phyloP scores from a whole-genome alignment of 1,140 invertebrate genomes.

The Hypsibius dujardini region DNA sequence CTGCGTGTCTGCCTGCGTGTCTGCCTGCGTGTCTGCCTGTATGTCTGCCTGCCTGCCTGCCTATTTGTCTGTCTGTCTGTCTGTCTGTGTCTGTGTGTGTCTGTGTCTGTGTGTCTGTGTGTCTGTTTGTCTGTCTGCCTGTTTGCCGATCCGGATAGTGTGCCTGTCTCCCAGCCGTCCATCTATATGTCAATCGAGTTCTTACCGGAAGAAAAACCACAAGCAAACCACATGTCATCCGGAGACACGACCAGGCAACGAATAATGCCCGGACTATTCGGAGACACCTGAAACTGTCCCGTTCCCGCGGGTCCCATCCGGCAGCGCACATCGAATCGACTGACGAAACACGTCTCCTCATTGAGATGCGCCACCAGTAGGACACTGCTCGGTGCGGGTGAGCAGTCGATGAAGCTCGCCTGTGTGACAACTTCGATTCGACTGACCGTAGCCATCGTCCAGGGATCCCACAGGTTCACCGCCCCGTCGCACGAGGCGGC shows the following conservation, averaged over 20 bases:
- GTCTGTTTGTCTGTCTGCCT: too few species aligned
- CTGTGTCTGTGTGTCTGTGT: too few species aligned
- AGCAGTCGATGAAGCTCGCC: slow-evolving; percentile 21
- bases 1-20: too few species aligned
- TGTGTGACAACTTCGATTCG: slow-evolving; percentile 17
- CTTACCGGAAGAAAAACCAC: slow-evolving; percentile 64
- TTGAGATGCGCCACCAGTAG: slow-evolving; percentile 45
- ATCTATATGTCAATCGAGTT: slow-evolving; percentile 24
- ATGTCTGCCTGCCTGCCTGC: too few species aligned
- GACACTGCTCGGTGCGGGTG: slow-evolving; percentile 30
- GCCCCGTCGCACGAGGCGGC: slow-evolving; percentile 74
- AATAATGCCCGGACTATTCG: slow-evolving; percentile 39
- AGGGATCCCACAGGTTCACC: slow-evolving; percentile 84
- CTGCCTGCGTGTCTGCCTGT: too few species aligned
- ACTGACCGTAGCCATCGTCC: slow-evolving; percentile 29
- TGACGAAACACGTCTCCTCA: slow-evolving; percentile 4
- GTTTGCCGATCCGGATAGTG: too few species aligned
- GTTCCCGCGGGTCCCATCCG: neutral
- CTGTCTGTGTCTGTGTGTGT: too few species aligned
- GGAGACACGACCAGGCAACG: slow-evolving; percentile 57
- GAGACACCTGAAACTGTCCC: slow-evolving; percentile 21
- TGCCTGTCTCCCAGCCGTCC: too few species aligned
- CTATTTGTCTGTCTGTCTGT: too few species aligned
- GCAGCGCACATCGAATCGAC: neutral
- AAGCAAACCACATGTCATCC: slow-evolving; percentile 56